phyloP scores from a whole-genome alignment of 2,113 vertebrate species.

The Tonatia bakeri region DNA sequence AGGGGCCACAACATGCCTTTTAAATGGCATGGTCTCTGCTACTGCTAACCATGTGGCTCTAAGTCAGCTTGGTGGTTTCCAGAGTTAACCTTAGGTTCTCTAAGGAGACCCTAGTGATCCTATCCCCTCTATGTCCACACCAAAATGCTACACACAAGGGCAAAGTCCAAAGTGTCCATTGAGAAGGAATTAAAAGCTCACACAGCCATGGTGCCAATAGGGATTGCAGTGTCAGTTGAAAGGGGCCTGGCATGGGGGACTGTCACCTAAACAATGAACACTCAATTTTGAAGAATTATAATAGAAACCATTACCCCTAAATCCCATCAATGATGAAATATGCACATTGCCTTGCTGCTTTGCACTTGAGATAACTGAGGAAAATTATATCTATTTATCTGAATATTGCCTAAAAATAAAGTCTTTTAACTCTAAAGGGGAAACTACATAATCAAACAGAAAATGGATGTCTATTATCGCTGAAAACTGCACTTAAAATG shows the following conservation, averaged over 20 bases:
- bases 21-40: constrained; percentile 21
- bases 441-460: constrained; percentile 24
- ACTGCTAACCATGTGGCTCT: constrained; percentile 37
- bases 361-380: neutral
- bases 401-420: constrained; percentile 35
- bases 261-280: constrained; percentile 12
- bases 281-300: constrained; percentile 13
- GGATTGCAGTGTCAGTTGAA: neutral
- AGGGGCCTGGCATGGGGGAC: neutral
- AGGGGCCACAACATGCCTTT: neutral
- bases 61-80: constrained; percentile 39
- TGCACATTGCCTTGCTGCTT: constrained; percentile 16
- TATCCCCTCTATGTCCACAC: neutral
- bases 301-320: constrained; percentile 16
- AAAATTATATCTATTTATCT: neutral
- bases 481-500: constrained; percentile 48
- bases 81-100: constrained; percentile 43
- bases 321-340: neutral
- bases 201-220: neutral
- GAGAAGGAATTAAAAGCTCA: constrained; percentile 33
- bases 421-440: constrained; percentile 19
- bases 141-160: neutral
- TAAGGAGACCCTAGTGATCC: constrained; percentile 1
- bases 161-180: constrained; percentile 21
- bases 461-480: constrained; percentile 47